Percentiles rank a stretch among this genome's conserved stretches.
Evolutionary conservation across 2,797 vertebrate genomes (phyloP).

Genomic region (Nannoperca australis): DNA sequence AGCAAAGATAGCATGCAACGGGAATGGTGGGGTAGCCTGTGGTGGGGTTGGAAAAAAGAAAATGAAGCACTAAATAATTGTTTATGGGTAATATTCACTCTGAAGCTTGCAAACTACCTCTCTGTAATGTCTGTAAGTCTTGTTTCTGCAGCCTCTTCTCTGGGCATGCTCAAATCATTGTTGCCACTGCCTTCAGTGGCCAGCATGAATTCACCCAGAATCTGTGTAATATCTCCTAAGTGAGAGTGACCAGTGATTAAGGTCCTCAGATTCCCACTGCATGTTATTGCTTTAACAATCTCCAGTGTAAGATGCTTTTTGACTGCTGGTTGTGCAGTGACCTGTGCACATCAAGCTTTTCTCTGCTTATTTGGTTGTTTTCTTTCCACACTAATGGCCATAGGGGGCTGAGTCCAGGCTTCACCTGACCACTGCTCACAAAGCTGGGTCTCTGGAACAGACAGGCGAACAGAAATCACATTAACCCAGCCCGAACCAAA

Average conservation of each 20-base stretch:
- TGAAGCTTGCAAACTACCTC: constrained; percentile 52
- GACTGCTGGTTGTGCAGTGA: constrained; percentile 89
- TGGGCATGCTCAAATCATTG: constrained; percentile 41
- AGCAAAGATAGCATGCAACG: constrained; percentile 61
- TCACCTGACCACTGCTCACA: constrained; percentile 87
- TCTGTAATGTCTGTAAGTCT: constrained; percentile 29
- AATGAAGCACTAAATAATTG: constrained; percentile 73
- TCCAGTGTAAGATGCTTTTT: constrained; percentile 80
- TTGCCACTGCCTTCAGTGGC: constrained; percentile 26
- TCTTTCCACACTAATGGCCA: constrained; percentile 88
- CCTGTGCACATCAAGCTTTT: constrained; percentile 86
- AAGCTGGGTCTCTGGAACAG: constrained; percentile 83
- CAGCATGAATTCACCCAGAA: constrained; percentile 53
- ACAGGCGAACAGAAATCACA: constrained; percentile 88
- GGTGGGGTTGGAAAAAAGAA: constrained; percentile 72
- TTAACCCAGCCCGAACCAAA: constrained; percentile 84
- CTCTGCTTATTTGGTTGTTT: constrained; percentile 86
- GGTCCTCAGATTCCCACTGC: constrained; percentile 68
- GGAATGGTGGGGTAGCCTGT: constrained; percentile 62
- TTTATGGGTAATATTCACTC: constrained; percentile 69
- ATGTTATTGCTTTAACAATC: constrained; percentile 76
- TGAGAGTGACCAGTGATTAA: constrained; percentile 81
- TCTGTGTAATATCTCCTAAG: constrained; percentile 55
- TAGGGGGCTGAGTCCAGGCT: constrained; percentile 83
- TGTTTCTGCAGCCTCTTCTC: constrained; percentile 45